Conservation (phyloP, 2,888 invertebrate species). For the Meta bourneti region DNA sequence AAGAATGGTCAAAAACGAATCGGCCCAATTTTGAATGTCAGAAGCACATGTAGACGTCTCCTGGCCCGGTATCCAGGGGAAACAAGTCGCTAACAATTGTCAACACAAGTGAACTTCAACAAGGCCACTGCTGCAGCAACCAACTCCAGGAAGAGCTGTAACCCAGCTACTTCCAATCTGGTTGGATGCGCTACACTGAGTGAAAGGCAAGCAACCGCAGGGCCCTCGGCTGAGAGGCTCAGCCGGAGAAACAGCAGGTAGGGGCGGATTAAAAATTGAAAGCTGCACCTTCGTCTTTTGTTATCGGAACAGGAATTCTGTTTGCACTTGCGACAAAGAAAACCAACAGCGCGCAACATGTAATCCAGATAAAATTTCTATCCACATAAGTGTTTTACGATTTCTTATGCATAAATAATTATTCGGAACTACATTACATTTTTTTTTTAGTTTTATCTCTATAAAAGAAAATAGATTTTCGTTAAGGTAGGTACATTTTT, state of each 20-base stretch:
- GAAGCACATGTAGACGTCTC: conserved; percentile 58
- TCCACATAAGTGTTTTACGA: too few relatives aligned
- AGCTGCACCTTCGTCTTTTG: neutral
- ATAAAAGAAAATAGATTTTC: too few relatives aligned
- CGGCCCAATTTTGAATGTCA: conserved; percentile 43
- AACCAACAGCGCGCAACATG: too few relatives aligned
- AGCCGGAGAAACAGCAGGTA: conserved; percentile 10
- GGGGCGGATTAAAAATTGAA: conserved; percentile 41
- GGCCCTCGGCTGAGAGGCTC: conserved; percentile 20
- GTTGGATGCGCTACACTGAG: conserved; percentile 67
- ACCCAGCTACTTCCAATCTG: conserved; percentile 51
- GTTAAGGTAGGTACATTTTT: too few relatives aligned
- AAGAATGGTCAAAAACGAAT: neutral
- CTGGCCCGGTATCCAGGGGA: conserved; percentile 68
- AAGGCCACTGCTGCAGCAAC: conserved; percentile 51
- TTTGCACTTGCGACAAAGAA: neutral
- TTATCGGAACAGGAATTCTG: neutral
- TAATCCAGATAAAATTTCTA: too few relatives aligned
- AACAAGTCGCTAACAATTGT: conserved; percentile 45
- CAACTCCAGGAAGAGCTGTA: conserved; percentile 22
- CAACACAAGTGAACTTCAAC: conserved; percentile 74
- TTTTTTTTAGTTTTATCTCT: too few relatives aligned
- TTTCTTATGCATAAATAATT: too few relatives aligned
- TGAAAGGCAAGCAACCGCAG: conserved; percentile 65
- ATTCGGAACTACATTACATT: too few relatives aligned